Base-by-base conservation (phyloP, 2,888 invertebrate genomes). In the Caenorhabditis wallacei region DNA sequence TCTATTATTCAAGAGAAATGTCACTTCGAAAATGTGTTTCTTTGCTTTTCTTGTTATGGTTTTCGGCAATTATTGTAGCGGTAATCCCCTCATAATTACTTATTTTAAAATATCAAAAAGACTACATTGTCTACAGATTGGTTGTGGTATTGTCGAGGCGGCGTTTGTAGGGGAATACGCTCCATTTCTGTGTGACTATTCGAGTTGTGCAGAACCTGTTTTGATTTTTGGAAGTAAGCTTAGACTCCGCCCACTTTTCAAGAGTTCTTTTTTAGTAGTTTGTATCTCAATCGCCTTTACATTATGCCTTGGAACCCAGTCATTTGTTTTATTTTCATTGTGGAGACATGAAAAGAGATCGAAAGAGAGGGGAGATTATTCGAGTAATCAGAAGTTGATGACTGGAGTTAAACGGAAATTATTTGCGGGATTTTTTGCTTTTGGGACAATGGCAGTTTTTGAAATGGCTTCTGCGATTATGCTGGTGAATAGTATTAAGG, bases 391-490 rank as follows among this genome's bases (percentile, higher is more conserved):
- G 18, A 76, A 68, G 22, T 26, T 43, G 22, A 20, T 76, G 53
- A 53, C 20, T 18, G 68, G 76, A 13, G 61, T 76, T 4, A 76
- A 68, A 43, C 10, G 68, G n/a, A 59, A 59, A 16, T 51, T 76
- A 1, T 59, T 76, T 26, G 68, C 57, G 11, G 61, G 40, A n/a
- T 68, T 76, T 66, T 24, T 76, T 13, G 68, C 53, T 13, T 61
- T 66, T 51, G 43, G 48, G 16, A 68, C 59, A 4, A 76, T 76
- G 76, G 76, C 76, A 0, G 13, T 68, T 1, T 76, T 76, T 30
- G 76, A 76, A 35, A 48, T 76, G 13, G 59, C 76, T 2, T 76
- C 76, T 0, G 76, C 76, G 2, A 40, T 68, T 8, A 68, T 68
- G 43, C 26, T 76, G 26, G 68, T 76, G 13, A 20, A 53, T 30